Evolutionary conservation across 1,140 invertebrate species (phyloP).

Genomic region (Drosophila subobscura): DNA sequence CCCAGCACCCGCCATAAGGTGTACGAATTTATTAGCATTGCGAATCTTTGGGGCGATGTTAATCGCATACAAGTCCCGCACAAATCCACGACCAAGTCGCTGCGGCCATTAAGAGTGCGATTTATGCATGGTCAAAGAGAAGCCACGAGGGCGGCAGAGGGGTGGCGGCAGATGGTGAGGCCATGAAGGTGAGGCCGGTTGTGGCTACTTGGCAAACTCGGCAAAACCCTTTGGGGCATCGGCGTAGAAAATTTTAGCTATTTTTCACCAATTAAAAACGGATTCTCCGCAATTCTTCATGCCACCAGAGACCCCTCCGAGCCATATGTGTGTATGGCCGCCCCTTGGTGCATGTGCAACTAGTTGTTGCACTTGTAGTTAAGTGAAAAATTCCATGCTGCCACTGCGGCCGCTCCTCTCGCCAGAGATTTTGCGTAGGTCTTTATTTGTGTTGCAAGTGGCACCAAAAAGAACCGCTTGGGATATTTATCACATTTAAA

Average conservation of each 20-base stretch:
- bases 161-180: slow-evolving; percentile 20
- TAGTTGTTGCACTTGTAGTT: slow-evolving; percentile 31
- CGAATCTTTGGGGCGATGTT: slow-evolving; percentile 73
- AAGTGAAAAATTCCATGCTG: slow-evolving; percentile 74
- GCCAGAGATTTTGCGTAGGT: slow-evolving; percentile 49
- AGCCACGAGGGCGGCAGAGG: background rate
- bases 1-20: slow-evolving; percentile 52
- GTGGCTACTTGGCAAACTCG: slow-evolving; percentile 55
- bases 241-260: slow-evolving; percentile 71
- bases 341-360: slow-evolving; percentile 10
- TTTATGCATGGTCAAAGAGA: slow-evolving; percentile 17
- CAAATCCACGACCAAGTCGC: background rate
- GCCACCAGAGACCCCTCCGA: slow-evolving; percentile 34
- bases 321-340: background rate
- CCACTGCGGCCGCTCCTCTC: background rate
- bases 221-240: slow-evolving; percentile 39
- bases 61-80: slow-evolving; percentile 52
- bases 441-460: slow-evolving; percentile 50
- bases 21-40: slow-evolving; percentile 78
- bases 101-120: background rate
- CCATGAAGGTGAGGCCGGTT: slow-evolving; percentile 27
- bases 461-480: slow-evolving; percentile 37
- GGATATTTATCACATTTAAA: slow-evolving; percentile 83
- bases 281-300: slow-evolving; percentile 72
- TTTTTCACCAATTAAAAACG: slow-evolving; percentile 82